Evolutionary conservation across 1,140 invertebrate genomes (phyloP), one percentile per base, ranked within the genome.

Genomic region (Phenacoccus solenopsis): DNA sequence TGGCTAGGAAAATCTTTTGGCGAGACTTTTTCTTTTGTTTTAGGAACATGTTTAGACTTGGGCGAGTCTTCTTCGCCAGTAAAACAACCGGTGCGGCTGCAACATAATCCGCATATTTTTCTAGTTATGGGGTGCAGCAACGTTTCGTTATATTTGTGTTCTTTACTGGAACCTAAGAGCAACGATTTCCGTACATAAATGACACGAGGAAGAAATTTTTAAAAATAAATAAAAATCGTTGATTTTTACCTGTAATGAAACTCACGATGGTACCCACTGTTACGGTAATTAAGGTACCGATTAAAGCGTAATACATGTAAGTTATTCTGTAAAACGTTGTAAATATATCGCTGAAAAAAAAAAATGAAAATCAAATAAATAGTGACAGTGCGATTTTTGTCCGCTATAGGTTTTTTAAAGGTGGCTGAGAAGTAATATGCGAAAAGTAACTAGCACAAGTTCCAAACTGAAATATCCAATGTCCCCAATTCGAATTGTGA

Each of bases 241-340:
- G 30, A 32, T 57, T 71, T 73, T 73, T 73, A 78, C 77, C 82
- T 64, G 86, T 87, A 20, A 87, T 72, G 32, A 84, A 82, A 75
- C 87, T 89, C 24, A 88, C 81, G 7, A 87, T 76, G 5, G 83
- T 82, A 0, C 87, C 87, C 27, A 88, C 78, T 2, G 85, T 69
- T 0, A 90, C 79, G 0, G 87, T 88, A 22, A 87, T 81, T 13
- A 84, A 73, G 67, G 86, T 88, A 1, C 87, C 88, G 38, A 89
- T 81, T 2, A 88, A 75, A 24, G 86, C 85, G 75, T 90, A 89
- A 76, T 89, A 90, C 88, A 90, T 90, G 75, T 88, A 90, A 4
- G 86, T 87, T 35, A 88, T 83, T 5, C 84, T 83, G 74, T 88
- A 88, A 9, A 88, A 76, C 16, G 80, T 78, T 21, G 84, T 79